These are phyloP conservation scores for Antedon mediterranea DNA, from an alignment of 53 echinoderm and acorn worm species.

Conservation along the genomic window DNA sequence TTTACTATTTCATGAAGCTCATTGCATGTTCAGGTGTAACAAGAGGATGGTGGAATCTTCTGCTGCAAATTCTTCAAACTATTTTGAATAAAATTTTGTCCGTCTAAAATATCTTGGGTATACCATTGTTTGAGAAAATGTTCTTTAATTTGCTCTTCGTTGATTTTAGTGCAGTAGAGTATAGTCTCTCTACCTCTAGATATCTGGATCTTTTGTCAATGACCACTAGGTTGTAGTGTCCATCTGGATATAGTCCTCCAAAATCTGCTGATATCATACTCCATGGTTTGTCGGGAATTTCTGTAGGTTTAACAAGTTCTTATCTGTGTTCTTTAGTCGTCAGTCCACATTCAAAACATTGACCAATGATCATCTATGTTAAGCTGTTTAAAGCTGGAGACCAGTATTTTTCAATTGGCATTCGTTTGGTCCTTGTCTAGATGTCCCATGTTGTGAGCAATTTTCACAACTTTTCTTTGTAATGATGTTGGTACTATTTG, in stretches of 20 bases:
- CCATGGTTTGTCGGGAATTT: constrained; percentile 29
- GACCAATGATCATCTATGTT: constrained; percentile 21
- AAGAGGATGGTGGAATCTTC: constrained; percentile 30
- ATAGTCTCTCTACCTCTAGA: constrained; percentile 24
- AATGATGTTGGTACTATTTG: too few relatives aligned
- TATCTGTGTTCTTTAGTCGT: constrained; percentile 27
- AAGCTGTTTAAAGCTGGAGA: constrained; percentile 27
- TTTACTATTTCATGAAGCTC: constrained; percentile 45
- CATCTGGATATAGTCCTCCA: constrained; percentile 37
- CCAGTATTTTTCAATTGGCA: constrained; percentile 27
- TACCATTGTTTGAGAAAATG: constrained; percentile 27
- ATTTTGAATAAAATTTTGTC: constrained; percentile 35
- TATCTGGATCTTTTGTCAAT: constrained; percentile 39
- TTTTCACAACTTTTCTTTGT: too few relatives aligned
- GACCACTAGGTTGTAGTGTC: constrained; percentile 27
- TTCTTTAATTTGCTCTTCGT: constrained; percentile 25
- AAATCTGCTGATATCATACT: constrained; percentile 18
- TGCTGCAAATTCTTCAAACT: constrained; percentile 28
- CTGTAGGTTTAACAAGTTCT: constrained; percentile 31
- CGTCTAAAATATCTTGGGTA: constrained; percentile 25
- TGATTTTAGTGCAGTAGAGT: constrained; percentile 33
- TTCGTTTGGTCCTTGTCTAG: constrained; percentile 18
- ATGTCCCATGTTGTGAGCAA: too few relatives aligned
- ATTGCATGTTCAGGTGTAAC: constrained; percentile 38
- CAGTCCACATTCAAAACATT: constrained; percentile 29